These are phyloP conservation scores for Diogma glabrata DNA, from an alignment of 2,888 invertebrate species.

Conservation along the genomic window DNA sequence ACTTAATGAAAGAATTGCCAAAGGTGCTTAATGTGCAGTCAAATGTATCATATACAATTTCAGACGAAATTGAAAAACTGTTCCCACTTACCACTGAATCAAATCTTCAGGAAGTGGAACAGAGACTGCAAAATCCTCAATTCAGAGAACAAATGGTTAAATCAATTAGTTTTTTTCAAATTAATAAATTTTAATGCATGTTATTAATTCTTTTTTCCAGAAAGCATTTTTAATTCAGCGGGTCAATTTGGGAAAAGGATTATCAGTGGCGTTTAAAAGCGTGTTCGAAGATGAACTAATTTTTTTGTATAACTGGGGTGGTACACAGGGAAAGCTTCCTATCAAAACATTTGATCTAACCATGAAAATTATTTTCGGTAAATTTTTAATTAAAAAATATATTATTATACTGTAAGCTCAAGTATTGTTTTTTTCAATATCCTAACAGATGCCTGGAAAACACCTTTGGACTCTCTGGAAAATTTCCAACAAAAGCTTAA, in stretches of 20 bases:
- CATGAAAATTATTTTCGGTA: not conserved
- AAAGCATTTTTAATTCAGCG: not conserved
- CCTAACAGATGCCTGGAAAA: no score
- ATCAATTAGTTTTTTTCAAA: not conserved
- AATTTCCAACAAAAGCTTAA: no score
- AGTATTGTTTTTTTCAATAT: no score
- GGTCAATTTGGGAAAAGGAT: not conserved
- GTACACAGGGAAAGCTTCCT: not conserved
- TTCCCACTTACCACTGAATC: not conserved
- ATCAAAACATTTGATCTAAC: not conserved
- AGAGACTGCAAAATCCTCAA: not conserved
- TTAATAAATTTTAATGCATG: not conserved
- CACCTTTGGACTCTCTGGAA: no score
- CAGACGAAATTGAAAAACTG: not conserved
- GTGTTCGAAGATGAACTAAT: not conserved
- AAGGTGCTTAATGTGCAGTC: not conserved
- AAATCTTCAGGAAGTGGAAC: not conserved
- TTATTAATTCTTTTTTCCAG: not conserved
- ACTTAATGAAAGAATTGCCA: not conserved
- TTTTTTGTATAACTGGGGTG: not conserved
- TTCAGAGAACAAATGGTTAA: not conserved
- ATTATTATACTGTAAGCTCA: no score
- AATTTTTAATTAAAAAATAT: no score
- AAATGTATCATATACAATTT: no score
- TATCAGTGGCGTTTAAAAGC: not conserved